phyloP scores from a whole-genome alignment of 2,113 vertebrate species.

The Cebidichthys violaceus region DNA sequence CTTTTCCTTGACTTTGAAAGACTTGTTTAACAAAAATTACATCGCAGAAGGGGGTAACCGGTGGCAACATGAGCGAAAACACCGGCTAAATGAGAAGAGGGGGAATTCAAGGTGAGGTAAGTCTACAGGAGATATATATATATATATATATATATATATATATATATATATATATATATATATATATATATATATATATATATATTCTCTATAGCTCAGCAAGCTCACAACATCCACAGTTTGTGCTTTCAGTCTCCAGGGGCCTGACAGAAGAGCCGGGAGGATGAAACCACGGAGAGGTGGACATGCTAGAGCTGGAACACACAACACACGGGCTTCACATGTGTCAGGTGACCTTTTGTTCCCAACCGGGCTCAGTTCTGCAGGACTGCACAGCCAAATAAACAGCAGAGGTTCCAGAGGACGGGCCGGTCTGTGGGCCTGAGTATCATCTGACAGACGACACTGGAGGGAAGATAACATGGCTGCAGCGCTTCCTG shows the following conservation, averaged over 20 bases:
- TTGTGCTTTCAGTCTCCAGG: slow-evolving; percentile 48
- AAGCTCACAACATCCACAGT: slow-evolving; percentile 56
- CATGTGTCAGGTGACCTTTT: slow-evolving; percentile 66
- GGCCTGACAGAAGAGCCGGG: slow-evolving; percentile 17
- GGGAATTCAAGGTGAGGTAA: slow-evolving; percentile 34
- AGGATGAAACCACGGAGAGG: slow-evolving; percentile 27
- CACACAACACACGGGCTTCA: slow-evolving; percentile 58
- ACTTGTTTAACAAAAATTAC: slow-evolving; percentile 70
- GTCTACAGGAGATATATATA: slow-evolving; percentile 45
- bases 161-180: too few relatives aligned
- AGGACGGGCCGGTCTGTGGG: background rate
- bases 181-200: too few relatives aligned
- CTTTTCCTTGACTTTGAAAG: slow-evolving; percentile 68
- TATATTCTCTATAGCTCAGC: too few relatives aligned
- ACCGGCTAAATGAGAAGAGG: slow-evolving; percentile 46
- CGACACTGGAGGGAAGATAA: slow-evolving; percentile 15
- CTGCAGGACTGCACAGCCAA: slow-evolving; percentile 63
- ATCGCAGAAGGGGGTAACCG: slow-evolving; percentile 54
- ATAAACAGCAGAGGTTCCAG: slow-evolving; percentile 60
- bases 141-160: too few relatives aligned
- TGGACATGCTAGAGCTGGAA: slow-evolving; percentile 47
- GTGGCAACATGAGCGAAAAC: slow-evolving; percentile 37
- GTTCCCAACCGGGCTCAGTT: slow-evolving; percentile 66
- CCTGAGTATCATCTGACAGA: slow-evolving; percentile 42
- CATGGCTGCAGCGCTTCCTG: background rate